These are phyloP conservation scores for Willisornis vidua DNA, from an alignment of 2,113 vertebrate genomes.

Conservation along the genomic window DNA sequence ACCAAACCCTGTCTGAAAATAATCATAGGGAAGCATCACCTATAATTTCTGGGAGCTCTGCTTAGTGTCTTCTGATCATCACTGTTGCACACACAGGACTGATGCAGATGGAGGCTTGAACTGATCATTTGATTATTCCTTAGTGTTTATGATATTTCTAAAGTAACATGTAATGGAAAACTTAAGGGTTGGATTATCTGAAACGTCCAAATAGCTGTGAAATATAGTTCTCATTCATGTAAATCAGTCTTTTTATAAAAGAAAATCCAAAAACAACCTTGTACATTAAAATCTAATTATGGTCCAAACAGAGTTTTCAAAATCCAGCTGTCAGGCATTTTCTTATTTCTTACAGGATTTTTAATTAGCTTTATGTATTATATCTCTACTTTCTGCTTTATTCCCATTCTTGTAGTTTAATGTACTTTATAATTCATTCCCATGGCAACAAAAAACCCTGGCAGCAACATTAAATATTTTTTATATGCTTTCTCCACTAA, in stretches of 20 bases:
- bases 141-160: not conserved
- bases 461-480: slow-evolving; percentile 33
- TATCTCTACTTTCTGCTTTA: not conserved
- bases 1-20: not conserved
- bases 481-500: not conserved
- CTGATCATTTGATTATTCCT: not conserved
- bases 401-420: not conserved
- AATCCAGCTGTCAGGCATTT: not conserved
- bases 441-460: not conserved
- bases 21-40: not conserved
- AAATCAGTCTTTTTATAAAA: not conserved
- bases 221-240: not conserved
- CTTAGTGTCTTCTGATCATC: not conserved
- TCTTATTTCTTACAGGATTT: slow-evolving; percentile 3
- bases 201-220: not conserved
- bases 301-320: not conserved
- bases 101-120: not conserved
- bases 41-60: not conserved
- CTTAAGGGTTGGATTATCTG: not conserved
- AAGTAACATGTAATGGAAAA: not conserved
- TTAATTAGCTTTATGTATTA: slow-evolving; percentile 17
- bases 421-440: slow-evolving; percentile 11
- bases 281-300: slow-evolving; percentile 28
- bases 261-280: not conserved
- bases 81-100: not conserved